phyloP scores from a whole-genome alignment of 2,113 vertebrate species.

The Chrysemys picta region DNA sequence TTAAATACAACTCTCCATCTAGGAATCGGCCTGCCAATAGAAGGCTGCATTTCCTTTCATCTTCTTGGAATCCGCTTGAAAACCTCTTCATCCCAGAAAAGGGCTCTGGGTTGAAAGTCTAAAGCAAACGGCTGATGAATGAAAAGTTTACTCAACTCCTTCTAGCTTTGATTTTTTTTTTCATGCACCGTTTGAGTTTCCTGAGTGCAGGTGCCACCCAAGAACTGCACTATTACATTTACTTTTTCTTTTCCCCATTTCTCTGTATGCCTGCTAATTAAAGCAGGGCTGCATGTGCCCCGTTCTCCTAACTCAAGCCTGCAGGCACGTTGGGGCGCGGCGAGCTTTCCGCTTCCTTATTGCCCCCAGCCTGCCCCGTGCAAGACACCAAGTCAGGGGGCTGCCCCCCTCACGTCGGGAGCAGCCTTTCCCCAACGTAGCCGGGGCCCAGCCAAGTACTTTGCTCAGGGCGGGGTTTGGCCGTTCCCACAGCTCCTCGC shows the following conservation, averaged over 20 bases:
- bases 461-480: not conserved
- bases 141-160: not conserved
- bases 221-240: too few species aligned
- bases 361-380: fast-evolving
- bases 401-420: not conserved
- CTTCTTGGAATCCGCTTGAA: not conserved
- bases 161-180: not conserved
- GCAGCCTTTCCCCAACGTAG: fast-evolving
- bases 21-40: not conserved
- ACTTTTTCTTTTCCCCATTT: too few species aligned
- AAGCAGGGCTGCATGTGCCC: not conserved
- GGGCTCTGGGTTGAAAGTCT: too few species aligned
- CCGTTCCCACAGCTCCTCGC: not conserved
- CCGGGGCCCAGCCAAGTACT: not conserved
- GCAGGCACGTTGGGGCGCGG: too few species aligned
- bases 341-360: too few species aligned
- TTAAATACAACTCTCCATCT: not conserved
- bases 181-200: not conserved
- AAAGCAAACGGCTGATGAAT: not conserved
- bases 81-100: not conserved
- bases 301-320: not conserved
- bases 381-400: fast-evolving
- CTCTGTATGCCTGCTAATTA: not conserved
- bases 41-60: not conserved
- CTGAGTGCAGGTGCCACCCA: not conserved